Base-by-base conservation (phyloP, 2,113 vertebrate genomes). In the Psammodynastes pulverulentus region DNA sequence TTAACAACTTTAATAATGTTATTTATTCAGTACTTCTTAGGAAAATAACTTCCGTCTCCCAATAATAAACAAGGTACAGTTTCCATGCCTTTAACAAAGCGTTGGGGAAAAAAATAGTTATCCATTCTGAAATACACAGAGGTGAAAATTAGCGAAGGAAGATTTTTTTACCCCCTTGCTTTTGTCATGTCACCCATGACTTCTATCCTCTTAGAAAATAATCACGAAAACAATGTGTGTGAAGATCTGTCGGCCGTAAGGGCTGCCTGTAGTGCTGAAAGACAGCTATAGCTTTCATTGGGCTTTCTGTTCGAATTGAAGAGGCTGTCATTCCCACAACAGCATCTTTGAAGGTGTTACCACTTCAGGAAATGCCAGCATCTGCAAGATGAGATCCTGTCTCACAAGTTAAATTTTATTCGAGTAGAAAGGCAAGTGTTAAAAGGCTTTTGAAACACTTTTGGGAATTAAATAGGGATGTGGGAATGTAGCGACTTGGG, bases 221-320 rank as follows among this genome's bases (percentile, higher is more conserved):
- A 53, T 5, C 90, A 56, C 2, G 1, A 43, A 79, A 79, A 0
- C 49, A 29, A 5, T 21, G 6, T 52, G 39, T 84, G 72, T 19
- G 45, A 85, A 51, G 9, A 1, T 39, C 46, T 85, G 9, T 5
- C 86, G 15, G 0, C 24, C 4, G 26, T 0, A 2, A 1, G 3
- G 89, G 10, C 5, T 91, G 90, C 15, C 9, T 91, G 24, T 0
- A 90, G 93, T 92, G 46, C 4, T 48, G 56, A 34, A 92, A 94
- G 17, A 15, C 21, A 84, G 7, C 0, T 0, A 26, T 17, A 87
- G 45, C 15, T 2, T 43, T 9, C 45, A 2, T 87, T 56, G 88
- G 43, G 1, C 1, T 93, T 95, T 95, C 90, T 43, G 51, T 94
- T 92, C 4, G 62, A 2, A 13, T 92, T 89, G 88, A 89, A 62